These are phyloP conservation scores for Lasioglossum morio DNA, from an alignment of 2,888 invertebrate species.

Conservation along the genomic window DNA sequence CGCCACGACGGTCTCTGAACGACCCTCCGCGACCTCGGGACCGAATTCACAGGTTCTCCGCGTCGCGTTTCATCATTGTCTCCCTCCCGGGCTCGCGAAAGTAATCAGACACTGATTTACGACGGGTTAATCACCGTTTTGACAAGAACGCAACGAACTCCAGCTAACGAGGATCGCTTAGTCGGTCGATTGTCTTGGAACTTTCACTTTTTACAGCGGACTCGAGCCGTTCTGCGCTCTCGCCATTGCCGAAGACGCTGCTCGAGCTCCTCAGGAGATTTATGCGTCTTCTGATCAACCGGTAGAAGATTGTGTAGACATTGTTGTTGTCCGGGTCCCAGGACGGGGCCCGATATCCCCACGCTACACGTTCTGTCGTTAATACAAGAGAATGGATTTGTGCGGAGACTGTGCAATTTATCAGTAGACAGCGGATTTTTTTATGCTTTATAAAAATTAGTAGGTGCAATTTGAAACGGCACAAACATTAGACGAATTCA, in stretches of 20 bases:
- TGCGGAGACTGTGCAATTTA: not conserved
- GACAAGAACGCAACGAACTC: conserved; percentile 38
- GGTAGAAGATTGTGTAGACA: not conserved
- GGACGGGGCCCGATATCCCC: not conserved
- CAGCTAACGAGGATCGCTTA: not conserved
- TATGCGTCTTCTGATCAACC: not conserved
- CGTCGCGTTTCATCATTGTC: not conserved
- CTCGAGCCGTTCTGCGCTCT: not conserved
- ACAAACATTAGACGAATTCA: not conserved
- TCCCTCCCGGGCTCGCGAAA: not conserved
- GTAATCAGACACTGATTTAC: not conserved
- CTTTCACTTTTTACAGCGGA: conserved; percentile 7
- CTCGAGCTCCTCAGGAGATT: not conserved
- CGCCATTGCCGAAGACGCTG: not conserved
- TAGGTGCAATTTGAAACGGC: not conserved
- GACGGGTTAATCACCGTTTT: conserved; percentile 11
- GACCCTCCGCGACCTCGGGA: not conserved
- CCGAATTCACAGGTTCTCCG: not conserved
- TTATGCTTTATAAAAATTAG: not conserved
- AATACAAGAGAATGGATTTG: not conserved
- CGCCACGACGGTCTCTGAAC: not conserved
- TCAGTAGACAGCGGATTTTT: not conserved
- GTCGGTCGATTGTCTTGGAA: conserved; percentile 1
- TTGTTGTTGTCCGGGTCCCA: not conserved
- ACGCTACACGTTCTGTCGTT: not conserved